A percentile compares a stretch with the other conserved stretches of the same genome.
phyloP scores from a whole-genome alignment of 2,113 vertebrate species.

The Neotragus pygmaeus region DNA sequence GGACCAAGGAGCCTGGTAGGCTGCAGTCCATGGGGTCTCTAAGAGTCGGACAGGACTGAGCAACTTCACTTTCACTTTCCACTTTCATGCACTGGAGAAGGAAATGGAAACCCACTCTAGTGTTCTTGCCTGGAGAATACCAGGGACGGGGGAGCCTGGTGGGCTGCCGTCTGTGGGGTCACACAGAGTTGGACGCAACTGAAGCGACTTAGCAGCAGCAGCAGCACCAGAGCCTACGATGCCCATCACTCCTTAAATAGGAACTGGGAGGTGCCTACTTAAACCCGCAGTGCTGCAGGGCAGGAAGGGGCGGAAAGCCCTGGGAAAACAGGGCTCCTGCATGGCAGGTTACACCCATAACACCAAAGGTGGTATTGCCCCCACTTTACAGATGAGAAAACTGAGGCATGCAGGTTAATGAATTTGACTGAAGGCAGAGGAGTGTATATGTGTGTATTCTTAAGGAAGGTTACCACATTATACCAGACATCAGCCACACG shows the following conservation, averaged over 20 bases:
- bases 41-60: too few relatives aligned
- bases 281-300: not conserved
- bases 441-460: not conserved
- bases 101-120: too few relatives aligned
- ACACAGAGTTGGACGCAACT: too few relatives aligned
- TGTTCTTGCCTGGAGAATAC: too few relatives aligned
- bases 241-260: not conserved
- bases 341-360: not conserved
- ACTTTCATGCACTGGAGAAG: too few relatives aligned
- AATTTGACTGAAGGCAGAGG: not conserved
- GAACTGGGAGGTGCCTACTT: not conserved
- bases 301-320: not conserved
- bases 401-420: not conserved
- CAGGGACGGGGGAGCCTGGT: too few relatives aligned
- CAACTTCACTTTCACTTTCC: too few relatives aligned
- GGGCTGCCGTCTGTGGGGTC: too few relatives aligned
- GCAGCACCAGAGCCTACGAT: not conserved
- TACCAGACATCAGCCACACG: not conserved
- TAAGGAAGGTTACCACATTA: not conserved
- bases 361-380: not conserved
- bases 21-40: too few relatives aligned
- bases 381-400: not conserved
- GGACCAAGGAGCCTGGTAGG: too few relatives aligned
- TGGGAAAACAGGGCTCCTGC: not conserved
- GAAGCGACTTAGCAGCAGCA: too few relatives aligned